Conservation (phyloP, 2,113 vertebrate genomes). For the Turdus rufiventris region DNA sequence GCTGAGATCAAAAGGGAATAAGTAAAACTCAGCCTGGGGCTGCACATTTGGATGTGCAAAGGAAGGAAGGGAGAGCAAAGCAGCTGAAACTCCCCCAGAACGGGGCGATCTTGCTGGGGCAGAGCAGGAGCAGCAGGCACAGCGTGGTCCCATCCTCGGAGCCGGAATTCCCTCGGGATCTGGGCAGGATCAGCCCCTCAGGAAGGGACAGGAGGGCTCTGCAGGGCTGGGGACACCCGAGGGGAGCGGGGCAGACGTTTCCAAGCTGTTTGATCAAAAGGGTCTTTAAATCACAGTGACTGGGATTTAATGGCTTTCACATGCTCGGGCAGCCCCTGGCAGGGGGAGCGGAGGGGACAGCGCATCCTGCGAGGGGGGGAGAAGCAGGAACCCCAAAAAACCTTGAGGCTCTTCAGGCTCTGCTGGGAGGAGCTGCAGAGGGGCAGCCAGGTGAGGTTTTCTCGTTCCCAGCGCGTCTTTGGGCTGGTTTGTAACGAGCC, state of each 20-base stretch:
- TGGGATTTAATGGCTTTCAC: neutral
- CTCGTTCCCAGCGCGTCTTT: neutral
- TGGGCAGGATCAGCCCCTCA: fast-evolving
- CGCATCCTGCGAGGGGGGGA: neutral
- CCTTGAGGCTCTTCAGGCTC: fast-evolving
- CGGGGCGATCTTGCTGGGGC: fast-evolving
- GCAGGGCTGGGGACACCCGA: neutral
- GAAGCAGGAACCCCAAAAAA: neutral
- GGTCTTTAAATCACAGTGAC: neutral
- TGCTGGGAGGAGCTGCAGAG: neutral
- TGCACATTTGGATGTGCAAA: neutral
- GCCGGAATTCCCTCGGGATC: neutral
- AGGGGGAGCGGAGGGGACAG: fast-evolving
- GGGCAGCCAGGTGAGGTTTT: neutral
- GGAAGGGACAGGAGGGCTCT: neutral
- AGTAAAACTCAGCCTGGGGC: too few species aligned
- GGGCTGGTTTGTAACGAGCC: neutral
- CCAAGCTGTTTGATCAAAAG: neutral
- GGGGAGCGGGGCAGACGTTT: neutral
- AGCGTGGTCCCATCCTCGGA: fast-evolving
- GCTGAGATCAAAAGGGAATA: neutral
- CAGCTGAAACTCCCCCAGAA: fast-evolving
- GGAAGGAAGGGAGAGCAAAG: neutral
- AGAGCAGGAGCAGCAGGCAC: fast-evolving
- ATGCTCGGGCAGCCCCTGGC: neutral